Base-by-base conservation (phyloP, 1,140 invertebrate genomes). In the Neodiprion lecontei region DNA sequence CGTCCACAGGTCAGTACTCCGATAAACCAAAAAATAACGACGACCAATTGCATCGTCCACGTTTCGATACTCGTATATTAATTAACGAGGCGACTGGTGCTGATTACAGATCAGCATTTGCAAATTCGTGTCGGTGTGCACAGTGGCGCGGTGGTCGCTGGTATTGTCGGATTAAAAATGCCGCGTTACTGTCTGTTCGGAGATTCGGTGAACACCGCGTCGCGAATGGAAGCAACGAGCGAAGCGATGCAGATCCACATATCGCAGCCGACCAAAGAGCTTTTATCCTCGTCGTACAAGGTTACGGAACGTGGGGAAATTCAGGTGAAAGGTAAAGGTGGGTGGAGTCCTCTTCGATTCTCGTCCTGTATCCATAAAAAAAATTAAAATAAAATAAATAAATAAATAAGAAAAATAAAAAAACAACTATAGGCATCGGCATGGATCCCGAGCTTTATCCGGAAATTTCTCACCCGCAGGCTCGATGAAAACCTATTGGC, bases 111-210 rank as follows among this genome's bases (percentile, higher is more conserved):
- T 12, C 92, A 95, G 71, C 95, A 96, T 89, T 89, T 99, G 72
- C 92, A 93, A 81, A 97, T 98, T 77, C 90, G 97, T 78, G 95
- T 98, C 4, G 97, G 97, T 7, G 92, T 97, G 9, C 95, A 97
- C 84, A 96, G 95, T 2, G 96, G 96, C 0, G 94, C 96, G 2
- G 96, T 98, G 1, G 96, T 97, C 0, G 97, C 97, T 1, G 97
- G 97, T 14, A 98, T 98, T 28, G 97, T 99, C 1, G 97, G 97
- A 0, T 85, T 97, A 0, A 98, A 98, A 89, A 98, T 98, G 97
- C 97, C 96, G 0, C 89, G 95, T n/a, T 97, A 97, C 87, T 97
- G 96, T 81, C 88, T 98, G 0, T 98, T 98, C 82, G 97, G 97
- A 0, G 96, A 98, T 82, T 95, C 95, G 0, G 96, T 98, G 0